Percentiles rank a stretch among this genome's conserved stretches.
These are phyloP conservation scores for Paracyclopina nana DNA, from an alignment of 1,140 invertebrate genomes.

Conservation along the genomic window DNA sequence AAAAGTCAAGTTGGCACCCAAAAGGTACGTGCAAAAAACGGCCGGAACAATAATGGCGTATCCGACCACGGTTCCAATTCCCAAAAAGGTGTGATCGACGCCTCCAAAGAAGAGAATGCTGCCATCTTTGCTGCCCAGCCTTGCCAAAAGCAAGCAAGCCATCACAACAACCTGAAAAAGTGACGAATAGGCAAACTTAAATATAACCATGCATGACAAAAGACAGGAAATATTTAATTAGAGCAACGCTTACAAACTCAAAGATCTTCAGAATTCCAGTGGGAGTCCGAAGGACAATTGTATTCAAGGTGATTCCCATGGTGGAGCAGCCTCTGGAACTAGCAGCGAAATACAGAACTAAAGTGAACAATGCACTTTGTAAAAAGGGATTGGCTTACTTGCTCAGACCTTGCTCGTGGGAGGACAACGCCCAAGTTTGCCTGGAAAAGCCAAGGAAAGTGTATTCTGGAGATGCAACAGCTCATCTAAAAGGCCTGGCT, in stretches of 20 bases:
- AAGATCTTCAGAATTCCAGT: neutral
- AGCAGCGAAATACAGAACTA: no score
- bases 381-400: no score
- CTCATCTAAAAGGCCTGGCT: no score
- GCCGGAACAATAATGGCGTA: neutral
- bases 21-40: neutral
- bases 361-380: no score
- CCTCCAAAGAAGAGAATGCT: neutral
- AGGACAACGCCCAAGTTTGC: no score
- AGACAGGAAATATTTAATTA: neutral
- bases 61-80: neutral
- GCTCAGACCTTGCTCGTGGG: no score
- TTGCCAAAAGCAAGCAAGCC: neutral
- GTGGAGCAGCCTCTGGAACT: no score
- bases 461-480: no score
- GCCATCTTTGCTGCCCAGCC: neutral
- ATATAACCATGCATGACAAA: neutral
- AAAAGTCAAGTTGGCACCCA: neutral
- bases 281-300: neutral
- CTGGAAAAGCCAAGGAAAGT: no score
- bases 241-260: neutral
- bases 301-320: neutral
- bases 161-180: neutral
- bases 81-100: neutral
- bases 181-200: neutral